A percentile compares a stretch with the other conserved stretches of the same genome.
phyloP scores from a whole-genome alignment of 2,797 vertebrate genomes.

The Myotis findleyi region DNA sequence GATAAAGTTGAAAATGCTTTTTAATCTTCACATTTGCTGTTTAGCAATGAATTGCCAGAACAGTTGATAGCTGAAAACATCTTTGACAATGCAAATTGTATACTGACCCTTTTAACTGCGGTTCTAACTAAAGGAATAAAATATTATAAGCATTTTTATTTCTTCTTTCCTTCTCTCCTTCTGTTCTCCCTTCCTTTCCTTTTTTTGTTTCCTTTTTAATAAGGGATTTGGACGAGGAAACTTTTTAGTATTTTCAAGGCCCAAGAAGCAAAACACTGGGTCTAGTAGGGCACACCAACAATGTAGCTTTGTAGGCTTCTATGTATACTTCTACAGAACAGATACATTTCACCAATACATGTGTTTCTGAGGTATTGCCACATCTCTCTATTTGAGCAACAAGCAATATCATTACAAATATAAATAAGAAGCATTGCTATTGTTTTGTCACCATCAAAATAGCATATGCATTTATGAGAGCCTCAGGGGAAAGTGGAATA shows the following conservation, averaged over 20 bases:
- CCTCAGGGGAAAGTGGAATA: neutral
- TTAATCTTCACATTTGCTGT: slow-evolving; percentile 20
- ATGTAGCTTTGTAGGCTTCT: neutral
- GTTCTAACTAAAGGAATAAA: neutral
- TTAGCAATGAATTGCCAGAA: neutral
- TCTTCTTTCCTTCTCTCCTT: neutral
- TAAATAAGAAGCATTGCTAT: neutral
- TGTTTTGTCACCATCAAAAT: slow-evolving; percentile 40
- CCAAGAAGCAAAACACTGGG: neutral
- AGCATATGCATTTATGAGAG: neutral
- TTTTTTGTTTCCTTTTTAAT: neutral
- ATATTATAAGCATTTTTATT: neutral
- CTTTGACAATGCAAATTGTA: neutral
- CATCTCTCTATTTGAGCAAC: slow-evolving; percentile 19
- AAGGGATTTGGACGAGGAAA: neutral
- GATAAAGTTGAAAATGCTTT: slow-evolving; percentile 10
- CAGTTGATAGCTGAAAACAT: neutral
- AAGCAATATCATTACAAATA: neutral
- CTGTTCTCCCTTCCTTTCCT: too few relatives aligned
- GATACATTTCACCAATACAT: neutral
- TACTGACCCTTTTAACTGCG: neutral
- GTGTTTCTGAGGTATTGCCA: neutral
- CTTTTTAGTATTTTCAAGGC: neutral
- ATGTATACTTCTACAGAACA: neutral
- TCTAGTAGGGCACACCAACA: neutral